Evolutionary conservation across 53 echinoderm and acorn worm species (phyloP).

Genomic region (Echinarachnius parma): DNA sequence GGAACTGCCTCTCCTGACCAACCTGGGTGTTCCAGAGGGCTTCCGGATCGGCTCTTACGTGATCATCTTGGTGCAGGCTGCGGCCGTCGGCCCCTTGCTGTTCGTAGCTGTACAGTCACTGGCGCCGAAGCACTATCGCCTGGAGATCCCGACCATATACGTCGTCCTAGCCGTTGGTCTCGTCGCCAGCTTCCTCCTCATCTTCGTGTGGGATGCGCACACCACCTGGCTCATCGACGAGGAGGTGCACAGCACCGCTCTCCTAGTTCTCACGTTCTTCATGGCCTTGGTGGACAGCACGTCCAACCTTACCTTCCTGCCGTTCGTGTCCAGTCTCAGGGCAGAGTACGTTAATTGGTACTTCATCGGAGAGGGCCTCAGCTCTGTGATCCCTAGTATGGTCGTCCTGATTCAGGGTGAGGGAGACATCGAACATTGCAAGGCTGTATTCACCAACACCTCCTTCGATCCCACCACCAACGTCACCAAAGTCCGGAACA

Average conservation of each 20-base stretch:
- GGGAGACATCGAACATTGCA: constrained; percentile 41
- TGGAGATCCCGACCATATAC: constrained; percentile 79
- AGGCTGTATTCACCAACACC: constrained; percentile 50
- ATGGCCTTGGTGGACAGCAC: constrained; percentile 81
- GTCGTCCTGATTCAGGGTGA: constrained; percentile 63
- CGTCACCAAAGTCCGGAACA: constrained; percentile 7
- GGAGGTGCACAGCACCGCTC: constrained; percentile 73
- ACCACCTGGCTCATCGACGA: constrained; percentile 55
- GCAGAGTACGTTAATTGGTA: constrained; percentile 84
- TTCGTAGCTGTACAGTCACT: constrained; percentile 60
- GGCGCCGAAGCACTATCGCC: constrained; percentile 43
- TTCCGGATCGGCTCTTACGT: constrained; percentile 74
- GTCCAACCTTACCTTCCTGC: constrained; percentile 81
- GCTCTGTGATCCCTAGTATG: constrained; percentile 77
- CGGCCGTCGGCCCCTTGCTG: constrained; percentile 73
- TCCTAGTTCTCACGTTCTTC: constrained; percentile 66
- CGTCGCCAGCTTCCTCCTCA: constrained; percentile 59
- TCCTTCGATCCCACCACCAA: constrained; percentile 1
- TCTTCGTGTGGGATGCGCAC: constrained; percentile 80
- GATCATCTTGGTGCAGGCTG: constrained; percentile 79
- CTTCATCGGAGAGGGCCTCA: constrained; percentile 91
- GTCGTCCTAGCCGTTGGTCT: constrained; percentile 60
- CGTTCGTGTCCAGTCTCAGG: constrained; percentile 75
- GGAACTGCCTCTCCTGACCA: constrained; percentile 73
- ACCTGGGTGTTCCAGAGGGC: constrained; percentile 71